phyloP scores from a whole-genome alignment of 2,797 vertebrate species.

The Trachurus trachurus region DNA sequence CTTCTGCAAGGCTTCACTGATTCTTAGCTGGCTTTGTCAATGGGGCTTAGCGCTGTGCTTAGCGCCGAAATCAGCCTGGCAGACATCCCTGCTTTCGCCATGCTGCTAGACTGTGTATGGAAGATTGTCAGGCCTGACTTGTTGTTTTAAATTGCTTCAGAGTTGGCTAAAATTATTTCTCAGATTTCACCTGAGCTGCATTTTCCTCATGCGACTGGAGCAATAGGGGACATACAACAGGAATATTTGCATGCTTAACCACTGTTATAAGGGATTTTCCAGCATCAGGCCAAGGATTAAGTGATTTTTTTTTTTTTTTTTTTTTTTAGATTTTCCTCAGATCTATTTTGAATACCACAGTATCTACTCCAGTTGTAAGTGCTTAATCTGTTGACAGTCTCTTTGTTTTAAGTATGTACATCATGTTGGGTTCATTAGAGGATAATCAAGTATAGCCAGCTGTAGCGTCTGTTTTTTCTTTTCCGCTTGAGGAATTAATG shows the following conservation, averaged over 20 bases:
- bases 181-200: conserved; percentile 59
- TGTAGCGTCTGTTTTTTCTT: conserved; percentile 15
- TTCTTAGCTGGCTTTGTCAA: conserved; percentile 76
- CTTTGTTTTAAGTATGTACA: conserved; percentile 57
- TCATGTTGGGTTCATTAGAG: conserved; percentile 46
- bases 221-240: conserved; percentile 28
- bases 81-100: conserved; percentile 55
- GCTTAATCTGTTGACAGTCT: conserved; percentile 56
- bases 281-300: conserved; percentile 65
- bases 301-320: conserved; percentile 53
- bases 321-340: conserved; percentile 2
- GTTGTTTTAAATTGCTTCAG: conserved; percentile 63
- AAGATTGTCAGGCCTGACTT: conserved; percentile 59
- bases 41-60: conserved; percentile 62
- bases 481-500: conserved; percentile 36
- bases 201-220: conserved; percentile 50
- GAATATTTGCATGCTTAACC: conserved; percentile 51
- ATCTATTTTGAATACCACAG: conserved; percentile 52
- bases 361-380: conserved; percentile 34
- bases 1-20: conserved; percentile 68
- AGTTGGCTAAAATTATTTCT: conserved; percentile 56
- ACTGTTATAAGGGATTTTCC: conserved; percentile 68
- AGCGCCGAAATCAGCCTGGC: conserved; percentile 71
- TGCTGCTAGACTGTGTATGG: conserved; percentile 47
- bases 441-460: conserved; percentile 50